phyloP scores from a whole-genome alignment of 2,888 invertebrate species.

The Phortica okadai region DNA sequence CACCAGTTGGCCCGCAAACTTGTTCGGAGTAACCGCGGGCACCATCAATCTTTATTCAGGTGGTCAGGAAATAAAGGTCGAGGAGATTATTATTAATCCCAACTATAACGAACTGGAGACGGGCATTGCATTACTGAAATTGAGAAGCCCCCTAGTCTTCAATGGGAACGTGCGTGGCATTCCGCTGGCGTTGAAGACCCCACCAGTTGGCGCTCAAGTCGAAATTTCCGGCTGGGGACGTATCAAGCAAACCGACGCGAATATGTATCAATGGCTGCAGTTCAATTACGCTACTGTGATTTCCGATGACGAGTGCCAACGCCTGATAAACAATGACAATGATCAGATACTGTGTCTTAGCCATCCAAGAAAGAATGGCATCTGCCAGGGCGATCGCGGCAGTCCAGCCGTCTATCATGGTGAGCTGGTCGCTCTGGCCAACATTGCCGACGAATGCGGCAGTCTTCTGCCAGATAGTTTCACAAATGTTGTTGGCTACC shows the following conservation, averaged over 20 bases:
- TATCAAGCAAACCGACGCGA: slow-evolving; percentile 27
- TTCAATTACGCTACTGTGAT: slow-evolving; percentile 37
- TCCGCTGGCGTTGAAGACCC: slow-evolving; percentile 39
- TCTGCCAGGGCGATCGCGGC: slow-evolving; percentile 61
- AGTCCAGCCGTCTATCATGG: slow-evolving; percentile 57
- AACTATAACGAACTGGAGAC: slow-evolving; percentile 44
- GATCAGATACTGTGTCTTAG: slow-evolving; percentile 54
- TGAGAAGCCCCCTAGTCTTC: slow-evolving; percentile 37
- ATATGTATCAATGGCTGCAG: slow-evolving; percentile 34
- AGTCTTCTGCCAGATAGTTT: slow-evolving; percentile 52
- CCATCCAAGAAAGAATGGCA: slow-evolving; percentile 54
- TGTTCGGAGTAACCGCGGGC: slow-evolving; percentile 61
- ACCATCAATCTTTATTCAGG: slow-evolving; percentile 56
- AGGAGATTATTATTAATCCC: slow-evolving; percentile 41
- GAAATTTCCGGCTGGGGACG: slow-evolving; percentile 61
- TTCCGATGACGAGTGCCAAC: slow-evolving; percentile 23
- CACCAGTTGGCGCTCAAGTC: slow-evolving; percentile 40
- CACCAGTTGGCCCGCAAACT: slow-evolving; percentile 50
- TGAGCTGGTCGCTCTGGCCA: slow-evolving; percentile 58
- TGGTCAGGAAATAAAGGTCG: slow-evolving; percentile 47
- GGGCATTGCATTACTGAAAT: slow-evolving; percentile 57
- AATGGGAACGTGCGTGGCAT: slow-evolving; percentile 48
- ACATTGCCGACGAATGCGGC: slow-evolving; percentile 52
- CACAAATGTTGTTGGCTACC: slow-evolving; percentile 45
- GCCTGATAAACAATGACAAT: slow-evolving; percentile 19